Evolutionary conservation across 1,140 invertebrate species (phyloP), one percentile per base, ranked within the genome.

Genomic region (Uloborus diversus): DNA sequence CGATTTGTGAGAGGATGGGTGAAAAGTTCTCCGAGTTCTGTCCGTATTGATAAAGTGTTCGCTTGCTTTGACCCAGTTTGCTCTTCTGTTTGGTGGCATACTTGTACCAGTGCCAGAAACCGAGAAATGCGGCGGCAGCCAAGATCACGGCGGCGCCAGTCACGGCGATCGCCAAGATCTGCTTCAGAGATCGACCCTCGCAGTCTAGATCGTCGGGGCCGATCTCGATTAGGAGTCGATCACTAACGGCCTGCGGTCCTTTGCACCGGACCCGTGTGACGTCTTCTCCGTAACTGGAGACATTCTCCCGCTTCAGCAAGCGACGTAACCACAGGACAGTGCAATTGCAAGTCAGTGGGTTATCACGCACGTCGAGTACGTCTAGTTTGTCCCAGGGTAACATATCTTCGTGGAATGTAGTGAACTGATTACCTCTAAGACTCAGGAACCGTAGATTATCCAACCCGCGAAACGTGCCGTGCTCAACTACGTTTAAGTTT

Each of bases 321-420:
- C 91, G 91, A 93, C 93, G 94, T 3, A 96, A 87, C 94, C 94
- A 96, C 56, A 93, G 88, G 64, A 95, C 85, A 9, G 93, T 94
- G 84, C 94, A 96, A 86, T 96, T 95, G 86, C 94, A 96, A 66
- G 91, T 88, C 53, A 96, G 89, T 1, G 94, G 94, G 88, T 96
- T 95, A 11, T 93, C 93, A 28, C 92, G 91, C 27, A 96, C 88
- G 80, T 86, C 85, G 25, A 87, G 81, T 11, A 70, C 81, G 47
- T 84, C 81, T 32, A 87, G 47, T 20, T 76, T 57, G 28, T 79
- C 61, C 82, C 79, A 82, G 11, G 51, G 62, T 4, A 83, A 42
- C 53, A 80, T 62, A 25, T 53, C 47, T 35, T 69, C 66, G 14
- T 66, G 57, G 49, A 83, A 73, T 62, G 79, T 78, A 20, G 68